A percentile compares a stretch with the other conserved stretches of the same genome.
Conservation (phyloP, 2,797 vertebrate genomes). For the Fringilla coelebs region DNA sequence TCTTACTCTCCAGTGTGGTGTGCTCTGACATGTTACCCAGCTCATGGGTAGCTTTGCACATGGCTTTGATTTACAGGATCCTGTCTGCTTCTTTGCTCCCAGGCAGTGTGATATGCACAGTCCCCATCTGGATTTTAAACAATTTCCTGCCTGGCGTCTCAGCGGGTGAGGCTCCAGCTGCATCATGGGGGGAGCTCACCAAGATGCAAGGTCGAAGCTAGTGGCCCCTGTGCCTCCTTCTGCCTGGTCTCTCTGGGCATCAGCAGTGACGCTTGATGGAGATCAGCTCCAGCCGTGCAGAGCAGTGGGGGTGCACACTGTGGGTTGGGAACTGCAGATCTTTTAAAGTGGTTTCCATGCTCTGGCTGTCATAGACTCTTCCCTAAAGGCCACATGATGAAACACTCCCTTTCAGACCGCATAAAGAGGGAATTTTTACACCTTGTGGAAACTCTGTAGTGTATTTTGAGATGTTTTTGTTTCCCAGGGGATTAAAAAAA, state of each 20-base stretch:
- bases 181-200: neutral
- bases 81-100: neutral
- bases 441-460: neutral
- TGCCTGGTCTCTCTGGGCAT: neutral
- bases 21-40: neutral
- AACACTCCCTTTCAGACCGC: neutral
- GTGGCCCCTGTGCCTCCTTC: neutral
- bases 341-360: neutral
- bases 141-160: neutral
- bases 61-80: conserved; percentile 3
- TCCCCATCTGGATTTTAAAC: neutral
- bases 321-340: neutral
- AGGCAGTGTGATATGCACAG: rapidly evolving
- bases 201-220: neutral
- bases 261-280: neutral
- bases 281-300: neutral
- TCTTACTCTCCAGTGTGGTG: neutral
- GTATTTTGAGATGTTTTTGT: neutral
- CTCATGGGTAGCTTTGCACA: neutral
- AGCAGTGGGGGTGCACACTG: rapidly evolving
- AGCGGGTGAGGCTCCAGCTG: neutral
- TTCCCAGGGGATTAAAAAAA: neutral
- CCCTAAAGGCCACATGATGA: neutral
- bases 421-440: neutral
- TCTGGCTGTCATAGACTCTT: neutral